phyloP scores from a whole-genome alignment of 1,140 invertebrate genomes.

The Glossosoma conforme region DNA sequence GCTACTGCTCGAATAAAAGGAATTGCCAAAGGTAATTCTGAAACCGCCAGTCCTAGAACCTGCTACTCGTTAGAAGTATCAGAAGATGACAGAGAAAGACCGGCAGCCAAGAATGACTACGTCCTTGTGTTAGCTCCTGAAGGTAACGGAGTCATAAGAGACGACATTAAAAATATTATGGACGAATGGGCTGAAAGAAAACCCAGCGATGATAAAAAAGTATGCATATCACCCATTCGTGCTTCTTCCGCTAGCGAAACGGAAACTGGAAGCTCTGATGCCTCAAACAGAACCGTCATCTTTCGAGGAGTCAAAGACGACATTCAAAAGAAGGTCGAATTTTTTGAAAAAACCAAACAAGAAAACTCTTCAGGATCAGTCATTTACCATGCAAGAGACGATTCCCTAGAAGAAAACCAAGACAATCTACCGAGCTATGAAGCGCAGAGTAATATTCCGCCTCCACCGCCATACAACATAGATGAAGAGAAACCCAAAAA shows the following conservation, averaged over 20 bases:
- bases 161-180: slow-evolving; percentile 45
- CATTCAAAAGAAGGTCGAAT: slow-evolving; percentile 69
- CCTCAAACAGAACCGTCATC: slow-evolving; percentile 62
- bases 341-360: slow-evolving; percentile 64
- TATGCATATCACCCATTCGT: slow-evolving; percentile 26
- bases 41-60: slow-evolving; percentile 46
- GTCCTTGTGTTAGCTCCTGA: slow-evolving; percentile 49
- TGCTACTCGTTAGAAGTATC: slow-evolving; percentile 53
- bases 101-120: slow-evolving; percentile 43
- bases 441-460: slow-evolving; percentile 30
- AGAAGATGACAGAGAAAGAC: slow-evolving; percentile 38
- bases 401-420: slow-evolving; percentile 45
- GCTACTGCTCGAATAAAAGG: slow-evolving; percentile 52
- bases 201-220: slow-evolving; percentile 35
- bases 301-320: slow-evolving; percentile 51
- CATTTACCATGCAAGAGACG: slow-evolving; percentile 53
- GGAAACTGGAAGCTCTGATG: slow-evolving; percentile 65
- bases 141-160: slow-evolving; percentile 35
- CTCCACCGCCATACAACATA: slow-evolving; percentile 28
- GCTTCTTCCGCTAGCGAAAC: slow-evolving; percentile 53
- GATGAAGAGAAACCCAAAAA: slow-evolving; percentile 30
- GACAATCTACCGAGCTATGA: slow-evolving; percentile 37
- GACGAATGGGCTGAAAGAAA: slow-evolving; percentile 44
- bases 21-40: slow-evolving; percentile 31
- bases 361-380: slow-evolving; percentile 43